Evolutionary conservation across 64 coral and sea anemone genomes (phyloP), one percentile per base, ranked within the genome.

Genomic region (Platygyra sinensis): DNA sequence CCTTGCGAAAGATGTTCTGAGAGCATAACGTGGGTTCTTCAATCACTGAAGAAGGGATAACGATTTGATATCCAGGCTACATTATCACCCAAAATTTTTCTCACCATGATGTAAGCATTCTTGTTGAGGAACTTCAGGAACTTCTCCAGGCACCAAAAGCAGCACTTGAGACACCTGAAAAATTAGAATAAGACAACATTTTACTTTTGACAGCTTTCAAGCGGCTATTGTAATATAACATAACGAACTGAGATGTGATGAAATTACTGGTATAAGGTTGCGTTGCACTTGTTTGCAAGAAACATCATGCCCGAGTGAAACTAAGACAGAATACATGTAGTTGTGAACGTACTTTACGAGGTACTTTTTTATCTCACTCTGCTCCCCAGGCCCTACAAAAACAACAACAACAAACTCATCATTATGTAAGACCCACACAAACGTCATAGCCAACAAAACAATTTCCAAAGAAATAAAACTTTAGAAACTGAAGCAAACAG

Each of bases 101-200:
- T 71, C 61, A 98, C 96, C 90, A 90, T 91, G 62, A 98, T 98
- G 72, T 98, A 98, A 0, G 96, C 96, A 82, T 98, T 98, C 87
- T 98, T 98, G 93, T 98, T 98, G 18, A 98, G 88, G 75, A 95
- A 98, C 76, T 93, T 95, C 9, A 98, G 83, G 86, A 93, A 98
- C 73, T 98, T 98, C 67, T 98, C 96, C 52, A 98, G 85, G 55
- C 96, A 98, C 96, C 96, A 98, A 79, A 98, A 98, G 52, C 96
- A 98, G 51, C 96, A 98, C 77, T 98, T 98, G 77, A 98, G 86
- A 30, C 93, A 98, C 78, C 96, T 98, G 18, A 80, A 31, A 76
- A 89, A 3, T 29, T 72, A 10, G 61, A 82, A 11, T 57, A 16
- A 14, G 54, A 33, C 24, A 78, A 57, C 15, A 57, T 15, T 57